phyloP scores from a whole-genome alignment of 2,113 vertebrate genomes.

The Microcebus jonahi region DNA sequence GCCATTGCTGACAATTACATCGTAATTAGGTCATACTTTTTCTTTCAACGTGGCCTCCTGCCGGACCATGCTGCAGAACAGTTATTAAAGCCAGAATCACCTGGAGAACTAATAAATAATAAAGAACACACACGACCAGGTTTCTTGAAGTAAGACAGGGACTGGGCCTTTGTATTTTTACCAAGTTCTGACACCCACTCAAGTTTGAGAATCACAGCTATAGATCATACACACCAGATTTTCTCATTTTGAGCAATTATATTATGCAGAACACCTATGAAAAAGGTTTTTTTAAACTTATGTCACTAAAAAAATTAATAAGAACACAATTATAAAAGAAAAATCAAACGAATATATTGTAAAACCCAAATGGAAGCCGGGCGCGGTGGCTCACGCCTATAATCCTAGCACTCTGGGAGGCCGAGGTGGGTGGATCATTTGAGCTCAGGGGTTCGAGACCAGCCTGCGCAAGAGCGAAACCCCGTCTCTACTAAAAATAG shows the following conservation, averaged over 20 bases:
- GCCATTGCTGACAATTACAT: conserved; percentile 47
- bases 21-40: neutral
- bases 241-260: conserved; percentile 3
- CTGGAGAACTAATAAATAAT: neutral
- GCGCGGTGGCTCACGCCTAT: no score
- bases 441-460: no score
- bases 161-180: neutral
- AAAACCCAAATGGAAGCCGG: neutral
- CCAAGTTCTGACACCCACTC: neutral
- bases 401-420: no score
- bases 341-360: neutral
- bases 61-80: neutral
- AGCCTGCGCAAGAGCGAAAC: no score
- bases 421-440: no score
- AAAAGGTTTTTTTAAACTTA: neutral
- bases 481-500: no score
- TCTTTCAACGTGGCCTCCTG: neutral
- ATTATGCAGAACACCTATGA: neutral
- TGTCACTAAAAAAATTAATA: neutral
- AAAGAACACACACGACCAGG: neutral
- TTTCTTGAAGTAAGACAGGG: neutral
- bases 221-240: neutral
- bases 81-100: neutral
- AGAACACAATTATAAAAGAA: neutral
- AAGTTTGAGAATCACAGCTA: neutral